Base-by-base conservation (phyloP, 2,797 vertebrate species). In the Smutsia gigantea region DNA sequence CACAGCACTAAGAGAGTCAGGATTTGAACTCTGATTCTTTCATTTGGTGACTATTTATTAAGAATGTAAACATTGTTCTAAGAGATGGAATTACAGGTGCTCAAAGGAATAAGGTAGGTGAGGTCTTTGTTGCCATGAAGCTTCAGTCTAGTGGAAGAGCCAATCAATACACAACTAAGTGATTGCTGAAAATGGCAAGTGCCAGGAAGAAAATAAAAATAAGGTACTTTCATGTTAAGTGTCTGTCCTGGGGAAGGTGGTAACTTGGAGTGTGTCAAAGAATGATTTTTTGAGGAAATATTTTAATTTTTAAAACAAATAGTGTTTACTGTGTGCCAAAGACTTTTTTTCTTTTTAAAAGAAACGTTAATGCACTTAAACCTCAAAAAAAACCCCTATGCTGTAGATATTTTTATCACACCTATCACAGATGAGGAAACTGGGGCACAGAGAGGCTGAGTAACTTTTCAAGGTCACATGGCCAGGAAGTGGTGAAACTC, bases 221-320 rank as follows among this genome's bases (percentile, higher is more conserved):
- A 86, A 87, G 49, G 19, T 19, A 53, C 10, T 53, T 77, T 23
- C 74, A 34, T 68, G 29, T 59, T 85, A 81, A 57, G 42, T 53
- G 37, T 25, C 49, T 83, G 3, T 69, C 19, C 21, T 14, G 7
- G 11, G 46, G 19, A 90, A 92, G 27, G 25, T 13, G 72, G 29
- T 53, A 53, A 89, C 27, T 63, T 88, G 19, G 13, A 87, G 87
- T 81, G 31, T 68, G 49, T 79, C 59, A 39, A 42, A 95, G 68
- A 92, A 51, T 14, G 34, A 61, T 49, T 81, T 68, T 81, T 81
- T 34, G 15, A 42, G 23, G 11, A 89, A 86, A 94, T 63, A 87
- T 64, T 92, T 79, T 74, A 37, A 90, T 69, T 87, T 57, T 92
- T 66, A 82, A 84, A 63, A 93, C 59, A 84, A 74, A 19, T 55